Conservation (phyloP, 1,140 invertebrate genomes). For the Conus betulinus region DNA sequence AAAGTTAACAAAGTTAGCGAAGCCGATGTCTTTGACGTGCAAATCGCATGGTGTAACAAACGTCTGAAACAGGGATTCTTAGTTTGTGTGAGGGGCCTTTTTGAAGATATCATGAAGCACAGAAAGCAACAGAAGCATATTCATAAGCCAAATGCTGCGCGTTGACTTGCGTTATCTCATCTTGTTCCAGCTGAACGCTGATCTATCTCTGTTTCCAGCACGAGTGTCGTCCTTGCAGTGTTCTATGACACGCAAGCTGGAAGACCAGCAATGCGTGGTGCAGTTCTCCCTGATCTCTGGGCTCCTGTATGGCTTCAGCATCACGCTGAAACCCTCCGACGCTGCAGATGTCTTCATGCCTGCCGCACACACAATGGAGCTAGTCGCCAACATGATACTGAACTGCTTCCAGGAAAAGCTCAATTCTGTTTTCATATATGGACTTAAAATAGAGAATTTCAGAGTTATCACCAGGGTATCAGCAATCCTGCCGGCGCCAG, state of each 20-base stretch:
- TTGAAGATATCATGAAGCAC: too few species aligned
- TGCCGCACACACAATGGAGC: background rate
- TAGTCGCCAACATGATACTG: background rate
- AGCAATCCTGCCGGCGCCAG: too few species aligned
- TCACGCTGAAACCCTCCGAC: background rate
- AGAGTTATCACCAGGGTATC: background rate
- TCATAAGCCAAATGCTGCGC: too few species aligned
- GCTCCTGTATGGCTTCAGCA: background rate
- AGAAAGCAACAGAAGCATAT: too few species aligned
- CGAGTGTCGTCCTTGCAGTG: slow-evolving; percentile 15
- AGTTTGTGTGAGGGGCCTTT: too few species aligned
- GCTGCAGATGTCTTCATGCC: background rate
- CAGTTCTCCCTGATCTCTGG: background rate
- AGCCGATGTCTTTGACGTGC: too few species aligned
- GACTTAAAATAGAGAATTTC: background rate
- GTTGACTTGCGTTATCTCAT: too few species aligned
- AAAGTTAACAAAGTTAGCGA: too few species aligned
- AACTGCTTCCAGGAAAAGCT: background rate
- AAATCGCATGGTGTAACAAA: too few species aligned
- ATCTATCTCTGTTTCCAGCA: background rate
- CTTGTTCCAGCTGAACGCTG: too few species aligned
- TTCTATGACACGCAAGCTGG: background rate
- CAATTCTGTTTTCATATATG: background rate
- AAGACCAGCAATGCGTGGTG: background rate
- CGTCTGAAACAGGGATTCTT: too few species aligned